These are phyloP conservation scores for Acanthopagrus latus DNA, from an alignment of 2,797 vertebrate species.

Conservation along the genomic window DNA sequence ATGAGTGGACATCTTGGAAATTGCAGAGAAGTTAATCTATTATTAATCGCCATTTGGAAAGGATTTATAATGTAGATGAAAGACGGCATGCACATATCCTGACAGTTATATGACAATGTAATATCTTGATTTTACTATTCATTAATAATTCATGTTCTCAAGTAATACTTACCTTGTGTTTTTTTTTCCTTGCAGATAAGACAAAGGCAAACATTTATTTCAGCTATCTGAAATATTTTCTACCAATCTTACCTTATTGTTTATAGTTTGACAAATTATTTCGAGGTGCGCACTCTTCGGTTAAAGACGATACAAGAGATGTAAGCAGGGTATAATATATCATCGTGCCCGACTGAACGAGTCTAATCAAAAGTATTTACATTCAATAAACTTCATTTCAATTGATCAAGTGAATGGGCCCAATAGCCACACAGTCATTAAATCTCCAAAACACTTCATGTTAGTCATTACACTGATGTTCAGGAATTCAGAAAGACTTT, in stretches of 20 bases:
- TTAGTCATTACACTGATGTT: not conserved
- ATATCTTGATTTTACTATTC: conserved; percentile 37
- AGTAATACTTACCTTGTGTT: conserved; percentile 15
- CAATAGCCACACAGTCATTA: not conserved
- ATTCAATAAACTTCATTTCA: not conserved
- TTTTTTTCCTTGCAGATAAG: not conserved
- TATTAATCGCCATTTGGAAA: conserved; percentile 80
- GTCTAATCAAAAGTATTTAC: not conserved
- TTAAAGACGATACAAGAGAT: accelerated
- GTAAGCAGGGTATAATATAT: not conserved
- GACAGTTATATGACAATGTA: conserved; percentile 49
- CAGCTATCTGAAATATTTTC: not conserved
- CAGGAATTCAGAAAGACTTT: not conserved
- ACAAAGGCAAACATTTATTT: not conserved
- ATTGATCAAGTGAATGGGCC: not conserved
- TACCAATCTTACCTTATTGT: not conserved
- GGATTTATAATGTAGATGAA: conserved; percentile 55
- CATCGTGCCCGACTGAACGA: not conserved
- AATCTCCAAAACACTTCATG: not conserved
- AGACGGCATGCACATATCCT: conserved; percentile 39
- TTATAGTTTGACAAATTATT: not conserved
- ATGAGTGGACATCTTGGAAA: conserved; percentile 69
- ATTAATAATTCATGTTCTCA: conserved; percentile 47
- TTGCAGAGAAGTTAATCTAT: conserved; percentile 80
- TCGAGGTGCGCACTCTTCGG: not conserved